Percentiles rank a stretch among this genome's conserved stretches.
Conservation (phyloP, 2,113 vertebrate species). For the Triplophysa dalaica region DNA sequence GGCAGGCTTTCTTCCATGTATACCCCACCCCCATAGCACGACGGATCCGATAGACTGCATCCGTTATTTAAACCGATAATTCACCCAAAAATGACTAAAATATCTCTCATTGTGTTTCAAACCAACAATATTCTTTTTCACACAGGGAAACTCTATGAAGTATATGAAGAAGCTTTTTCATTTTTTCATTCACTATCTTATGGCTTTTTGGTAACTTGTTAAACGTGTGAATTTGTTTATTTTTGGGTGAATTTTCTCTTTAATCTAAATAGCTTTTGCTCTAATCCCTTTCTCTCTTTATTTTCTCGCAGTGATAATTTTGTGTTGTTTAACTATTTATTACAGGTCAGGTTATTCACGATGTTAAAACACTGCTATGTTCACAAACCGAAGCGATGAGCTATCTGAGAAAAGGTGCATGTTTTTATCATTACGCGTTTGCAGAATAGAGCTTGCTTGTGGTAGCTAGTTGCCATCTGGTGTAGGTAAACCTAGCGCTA, state of each 20-base stretch:
- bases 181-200: too few species aligned
- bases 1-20: slow-evolving; percentile 27
- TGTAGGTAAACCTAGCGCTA: slow-evolving; percentile 28
- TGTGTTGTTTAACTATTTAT: slow-evolving; percentile 62
- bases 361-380: slow-evolving; percentile 66
- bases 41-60: slow-evolving; percentile 24
- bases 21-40: background rate
- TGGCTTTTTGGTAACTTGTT: slow-evolving; percentile 1
- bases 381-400: slow-evolving; percentile 57
- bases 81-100: background rate
- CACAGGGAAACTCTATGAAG: too few species aligned
- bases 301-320: slow-evolving; percentile 53
- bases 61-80: background rate
- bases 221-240: background rate
- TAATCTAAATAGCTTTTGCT: too few species aligned
- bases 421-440: slow-evolving; percentile 56
- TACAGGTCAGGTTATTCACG: slow-evolving; percentile 70
- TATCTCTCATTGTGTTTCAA: too few species aligned
- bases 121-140: too few species aligned
- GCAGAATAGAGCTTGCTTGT: slow-evolving; percentile 49
- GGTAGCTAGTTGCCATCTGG: slow-evolving; percentile 48
- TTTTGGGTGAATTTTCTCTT: background rate
- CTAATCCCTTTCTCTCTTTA: slow-evolving; percentile 23
- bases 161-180: too few species aligned
- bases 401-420: slow-evolving; percentile 73